A percentile compares a stretch with the other conserved stretches of the same genome.
Conservation (phyloP, 1,140 invertebrate species). For the Zaprionus lachaisei region DNA sequence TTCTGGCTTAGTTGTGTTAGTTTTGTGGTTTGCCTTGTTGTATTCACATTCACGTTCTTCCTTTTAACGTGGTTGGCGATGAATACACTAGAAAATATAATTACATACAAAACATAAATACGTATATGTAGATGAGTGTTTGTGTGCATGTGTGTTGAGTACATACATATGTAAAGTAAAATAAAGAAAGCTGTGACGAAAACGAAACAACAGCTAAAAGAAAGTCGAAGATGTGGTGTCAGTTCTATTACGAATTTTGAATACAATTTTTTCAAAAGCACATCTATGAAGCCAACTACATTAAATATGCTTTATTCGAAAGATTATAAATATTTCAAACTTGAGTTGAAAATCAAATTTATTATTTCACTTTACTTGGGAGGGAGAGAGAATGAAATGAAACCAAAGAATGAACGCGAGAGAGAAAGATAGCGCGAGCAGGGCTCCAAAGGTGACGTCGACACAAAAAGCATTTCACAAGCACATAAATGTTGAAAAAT, state of each 20-base stretch:
- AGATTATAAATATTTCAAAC: constrained; percentile 19
- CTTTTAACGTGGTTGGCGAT: constrained; percentile 81
- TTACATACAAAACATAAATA: constrained; percentile 67
- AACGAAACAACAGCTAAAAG: constrained; percentile 25
- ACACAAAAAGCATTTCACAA: constrained; percentile 63
- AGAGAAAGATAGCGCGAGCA: constrained; percentile 27
- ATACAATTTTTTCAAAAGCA: constrained; percentile 5
- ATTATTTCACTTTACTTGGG: constrained; percentile 53
- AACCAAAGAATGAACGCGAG: constrained; percentile 41
- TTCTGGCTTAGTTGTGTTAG: constrained; percentile 17
- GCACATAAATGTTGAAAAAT: constrained; percentile 16
- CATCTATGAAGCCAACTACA: constrained; percentile 15
- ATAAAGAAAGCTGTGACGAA: constrained; percentile 58
- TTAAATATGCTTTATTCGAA: constrained; percentile 7
- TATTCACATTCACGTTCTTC: constrained; percentile 81
- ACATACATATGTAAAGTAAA: constrained; percentile 58
- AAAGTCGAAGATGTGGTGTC: constrained; percentile 16
- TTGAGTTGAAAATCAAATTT: constrained; percentile 51
- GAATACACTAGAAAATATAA: constrained; percentile 74
- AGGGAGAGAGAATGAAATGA: constrained; percentile 42
- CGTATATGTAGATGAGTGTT: constrained; percentile 32
- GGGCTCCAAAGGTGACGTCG: constrained; percentile 77
- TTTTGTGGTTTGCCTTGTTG: constrained; percentile 57
- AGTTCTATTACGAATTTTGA: constrained; percentile 25
- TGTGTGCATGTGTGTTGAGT: constrained; percentile 22